Evolutionary conservation across 2,888 invertebrate species (phyloP), one percentile per base, ranked within the genome.

Genomic region (Chaitophorus viminalis): DNA sequence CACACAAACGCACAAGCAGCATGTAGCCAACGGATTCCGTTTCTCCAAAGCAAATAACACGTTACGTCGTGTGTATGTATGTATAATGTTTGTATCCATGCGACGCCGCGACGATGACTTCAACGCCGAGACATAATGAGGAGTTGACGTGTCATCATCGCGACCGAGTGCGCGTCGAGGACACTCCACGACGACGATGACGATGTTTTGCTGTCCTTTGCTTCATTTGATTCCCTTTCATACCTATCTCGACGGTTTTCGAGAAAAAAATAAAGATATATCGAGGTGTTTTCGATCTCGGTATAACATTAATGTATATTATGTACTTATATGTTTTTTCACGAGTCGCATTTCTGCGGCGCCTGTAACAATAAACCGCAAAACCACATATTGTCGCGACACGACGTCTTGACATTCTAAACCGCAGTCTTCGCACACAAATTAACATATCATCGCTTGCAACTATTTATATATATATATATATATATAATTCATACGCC

Each of bases 341-440:
- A 3, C n/a, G 60, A 6, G 78, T 65, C n/a, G 74, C 9, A 31
- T 60, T 78, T 11, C 21, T 17, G 21, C 31, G 70, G 72, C 72
- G n/a, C 72, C 72, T 33, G 72, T 25, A 52, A 70, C 8, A 52
- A n/a, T 54, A 11, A 74, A 82, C 82, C 82, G 54, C 82, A 74
- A 82, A 74, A 82, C 82, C 82, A 25, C 72, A 33, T 54, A 60
- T 60, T 60, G 33, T 60, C n/a, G 33, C 54, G 3, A 54, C 17
- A 54, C 52, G 3, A 21, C 77, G 21, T 21, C 77, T 21, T 25
- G 70, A 82, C 72, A 11, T 72, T 52, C 36, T 1, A 52, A 33
- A 54, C 82, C 54, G 54, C 72, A 82, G 54, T 82, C 46, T 70
- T 70, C 33, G 39, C 39, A 21, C 46, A 46, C 68, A 25, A 81